Evolutionary conservation across 2,888 invertebrate genomes (phyloP).

Genomic region (Geotrupes spiniger): DNA sequence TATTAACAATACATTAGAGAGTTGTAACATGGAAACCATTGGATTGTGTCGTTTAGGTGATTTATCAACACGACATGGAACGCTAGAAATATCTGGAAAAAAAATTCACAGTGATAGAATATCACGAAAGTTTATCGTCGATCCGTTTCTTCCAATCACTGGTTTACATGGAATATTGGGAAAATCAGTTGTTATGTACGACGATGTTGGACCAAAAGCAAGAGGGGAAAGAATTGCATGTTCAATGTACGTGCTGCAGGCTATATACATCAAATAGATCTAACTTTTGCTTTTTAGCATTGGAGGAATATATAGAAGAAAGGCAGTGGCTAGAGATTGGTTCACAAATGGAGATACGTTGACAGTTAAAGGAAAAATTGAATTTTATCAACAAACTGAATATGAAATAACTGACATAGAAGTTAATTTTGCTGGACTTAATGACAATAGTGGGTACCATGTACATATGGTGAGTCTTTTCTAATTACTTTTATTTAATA

Average conservation of each 20-base stretch:
- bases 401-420: constrained; percentile 80
- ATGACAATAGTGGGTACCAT: constrained; percentile 70
- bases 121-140: constrained; percentile 76
- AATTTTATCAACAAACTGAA: constrained; percentile 81
- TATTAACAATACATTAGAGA: constrained; percentile 58
- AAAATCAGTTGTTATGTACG: constrained; percentile 82
- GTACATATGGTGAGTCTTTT: constrained; percentile 69
- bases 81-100: constrained; percentile 71
- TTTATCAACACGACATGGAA: constrained; percentile 68
- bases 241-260: constrained; percentile 63
- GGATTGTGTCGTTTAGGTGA: constrained; percentile 76
- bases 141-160: constrained; percentile 69
- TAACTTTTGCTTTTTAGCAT: constrained; percentile 58
- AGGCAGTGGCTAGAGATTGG: constrained; percentile 85
- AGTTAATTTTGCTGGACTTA: constrained; percentile 70
- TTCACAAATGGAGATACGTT: constrained; percentile 73
- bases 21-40: constrained; percentile 57
- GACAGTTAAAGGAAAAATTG: constrained; percentile 69
- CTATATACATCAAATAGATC: background rate
- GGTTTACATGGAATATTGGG: constrained; percentile 74
- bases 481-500: too few relatives aligned
- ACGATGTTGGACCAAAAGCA: constrained; percentile 83
- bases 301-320: constrained; percentile 69
- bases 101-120: constrained; percentile 62
- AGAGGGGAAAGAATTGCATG: constrained; percentile 87